Conservation (phyloP, 2,888 invertebrate genomes). For the Cheilosia vernalis region DNA sequence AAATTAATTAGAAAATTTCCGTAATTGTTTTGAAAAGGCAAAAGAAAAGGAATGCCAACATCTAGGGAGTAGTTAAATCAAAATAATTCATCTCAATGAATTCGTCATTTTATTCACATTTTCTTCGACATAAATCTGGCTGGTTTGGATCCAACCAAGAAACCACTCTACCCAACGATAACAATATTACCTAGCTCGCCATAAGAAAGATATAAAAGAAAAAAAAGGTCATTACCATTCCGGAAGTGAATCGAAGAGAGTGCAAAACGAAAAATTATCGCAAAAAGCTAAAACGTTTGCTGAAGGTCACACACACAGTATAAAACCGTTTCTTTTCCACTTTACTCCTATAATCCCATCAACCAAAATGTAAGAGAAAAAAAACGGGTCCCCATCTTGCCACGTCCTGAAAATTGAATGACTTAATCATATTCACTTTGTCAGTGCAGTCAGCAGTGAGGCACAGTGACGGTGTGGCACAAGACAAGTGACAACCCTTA, state of each 20-base stretch:
- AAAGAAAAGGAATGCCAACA: too few relatives aligned
- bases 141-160: too few relatives aligned
- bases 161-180: too few relatives aligned
- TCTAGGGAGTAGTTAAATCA: too few relatives aligned
- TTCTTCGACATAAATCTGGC: too few relatives aligned
- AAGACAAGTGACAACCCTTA: background rate
- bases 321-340: conserved; percentile 23
- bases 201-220: too few relatives aligned
- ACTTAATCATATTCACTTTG: conserved; percentile 42
- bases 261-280: background rate
- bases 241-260: background rate
- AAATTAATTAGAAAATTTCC: too few relatives aligned
- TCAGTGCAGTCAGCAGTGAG: background rate
- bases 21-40: too few relatives aligned
- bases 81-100: too few relatives aligned
- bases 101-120: too few relatives aligned
- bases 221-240: background rate
- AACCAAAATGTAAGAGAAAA: background rate
- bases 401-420: conserved; percentile 30
- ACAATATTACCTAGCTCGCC: too few relatives aligned
- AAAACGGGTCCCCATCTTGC: background rate
- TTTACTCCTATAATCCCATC: conserved; percentile 11
- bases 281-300: background rate
- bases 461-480: background rate
- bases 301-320: conserved; percentile 29